Evolutionary conservation across 2,888 invertebrate species (phyloP).

Genomic region (Poecilus cupreus): DNA sequence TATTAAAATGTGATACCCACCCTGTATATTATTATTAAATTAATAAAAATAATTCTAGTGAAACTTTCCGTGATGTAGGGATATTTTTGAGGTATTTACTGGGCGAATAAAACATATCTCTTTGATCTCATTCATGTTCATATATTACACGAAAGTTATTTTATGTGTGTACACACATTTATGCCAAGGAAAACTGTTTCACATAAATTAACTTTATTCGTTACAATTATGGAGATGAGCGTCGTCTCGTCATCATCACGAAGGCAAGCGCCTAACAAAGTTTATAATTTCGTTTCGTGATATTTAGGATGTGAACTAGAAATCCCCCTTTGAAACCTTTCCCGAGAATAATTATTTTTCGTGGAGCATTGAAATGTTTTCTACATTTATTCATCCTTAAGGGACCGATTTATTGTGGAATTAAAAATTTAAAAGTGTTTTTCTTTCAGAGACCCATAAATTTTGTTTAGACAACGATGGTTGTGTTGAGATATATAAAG

Average conservation of each 20-base stretch:
- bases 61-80: too few relatives aligned
- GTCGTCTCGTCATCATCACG: neutral
- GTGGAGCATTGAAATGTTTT: neutral
- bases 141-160: neutral
- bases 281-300: constrained; percentile 1
- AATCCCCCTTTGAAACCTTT: neutral
- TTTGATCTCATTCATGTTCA: neutral
- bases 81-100: neutral
- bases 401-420: neutral
- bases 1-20: too few relatives aligned
- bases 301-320: neutral
- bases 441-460: neutral
- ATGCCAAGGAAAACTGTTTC: constrained; percentile 5
- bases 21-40: too few relatives aligned
- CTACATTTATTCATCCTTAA: neutral
- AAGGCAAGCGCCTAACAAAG: neutral
- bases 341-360: neutral
- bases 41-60: too few relatives aligned
- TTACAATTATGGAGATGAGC: neutral
- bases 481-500: neutral
- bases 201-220: constrained; percentile 1
- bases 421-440: constrained; percentile 20
- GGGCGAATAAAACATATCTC: neutral
- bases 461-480: neutral
- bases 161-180: constrained; percentile 1